Base-by-base conservation (phyloP, 2,113 vertebrate genomes). In the Myotis yumanensis region DNA sequence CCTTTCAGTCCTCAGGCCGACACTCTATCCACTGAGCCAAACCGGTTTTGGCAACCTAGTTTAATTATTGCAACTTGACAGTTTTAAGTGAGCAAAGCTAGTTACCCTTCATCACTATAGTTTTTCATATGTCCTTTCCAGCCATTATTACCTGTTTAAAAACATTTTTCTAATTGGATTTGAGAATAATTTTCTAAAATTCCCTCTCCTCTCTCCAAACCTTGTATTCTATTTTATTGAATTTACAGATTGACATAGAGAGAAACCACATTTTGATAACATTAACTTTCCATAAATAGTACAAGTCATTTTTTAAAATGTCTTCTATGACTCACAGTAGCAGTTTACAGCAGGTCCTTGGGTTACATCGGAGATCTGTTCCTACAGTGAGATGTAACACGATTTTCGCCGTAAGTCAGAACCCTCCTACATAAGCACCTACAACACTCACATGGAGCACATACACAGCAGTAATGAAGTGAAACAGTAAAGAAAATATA, bases 121-220 rank as follows among this genome's bases (percentile, higher is more conserved):
- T 43, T 76, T 76, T 43, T 69, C 37, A 51, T 83, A 88, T 59
- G 7, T 28, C 6, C 1, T 43, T 54, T 14, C 25, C 46, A 93
- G 25, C 25, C 40, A 18, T n/a, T 81, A 5, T 54, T 90, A 62
- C 75, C 16, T 32, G 2, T 25, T 69, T 23, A 11, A 59, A 59
- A 91, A 68, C 18, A 3, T 10, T 23, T 80, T 71, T n/a, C 0
- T 3, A 88, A 40, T 43, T 89, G 28, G 84, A 76, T 72, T 96
- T 92, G 75, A 79, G 51, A 93, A 23, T 80, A 64, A 75, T 66
- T 71, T 69, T 51, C 32, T 80, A 54, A 96, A 37, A 87, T 23
- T 37, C 7, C 28, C 17, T 22, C 52, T 68, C 1, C 51, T 59
- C 25, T 69, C 7, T 52, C 4, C 25, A 82, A 90, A 71, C 8